These are phyloP conservation scores for Agrypnus murinus DNA, from an alignment of 2,888 invertebrate species.

Conservation along the genomic window DNA sequence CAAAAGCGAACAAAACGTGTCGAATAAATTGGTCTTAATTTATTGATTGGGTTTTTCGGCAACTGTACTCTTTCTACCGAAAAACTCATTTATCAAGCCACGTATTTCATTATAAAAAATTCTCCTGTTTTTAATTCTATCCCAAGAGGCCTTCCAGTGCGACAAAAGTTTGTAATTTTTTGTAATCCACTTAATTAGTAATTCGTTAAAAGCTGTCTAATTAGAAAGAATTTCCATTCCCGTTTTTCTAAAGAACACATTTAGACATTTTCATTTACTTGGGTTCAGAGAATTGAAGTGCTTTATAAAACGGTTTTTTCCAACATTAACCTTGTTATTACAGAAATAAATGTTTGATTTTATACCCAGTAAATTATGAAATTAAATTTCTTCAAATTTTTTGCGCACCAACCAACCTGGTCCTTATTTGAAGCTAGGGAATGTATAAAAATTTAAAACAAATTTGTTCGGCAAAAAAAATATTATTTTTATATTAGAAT, in stretches of 20 bases:
- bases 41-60: constrained; percentile 26
- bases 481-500: no score
- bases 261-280: constrained; percentile 10
- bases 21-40: constrained; percentile 27
- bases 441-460: no score
- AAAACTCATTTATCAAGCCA: constrained; percentile 26
- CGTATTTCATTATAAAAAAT: constrained; percentile 25
- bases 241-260: constrained; percentile 4
- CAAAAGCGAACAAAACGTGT: constrained; percentile 18
- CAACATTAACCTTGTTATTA: background rate
- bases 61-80: background rate
- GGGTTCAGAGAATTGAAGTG: background rate
- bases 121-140: constrained; percentile 14
- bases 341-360: no score
- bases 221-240: constrained; percentile 8
- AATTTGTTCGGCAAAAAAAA: no score
- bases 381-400: no score
- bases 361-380: no score
- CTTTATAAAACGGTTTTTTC: background rate
- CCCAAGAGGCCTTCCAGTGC: constrained; percentile 1
- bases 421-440: no score
- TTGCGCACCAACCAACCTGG: no score
- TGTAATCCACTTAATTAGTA: constrained; percentile 26
- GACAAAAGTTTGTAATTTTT: constrained; percentile 20
- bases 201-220: constrained; percentile 20